phyloP scores from a whole-genome alignment of 1,140 invertebrate genomes.

The Chelonus insularis region DNA sequence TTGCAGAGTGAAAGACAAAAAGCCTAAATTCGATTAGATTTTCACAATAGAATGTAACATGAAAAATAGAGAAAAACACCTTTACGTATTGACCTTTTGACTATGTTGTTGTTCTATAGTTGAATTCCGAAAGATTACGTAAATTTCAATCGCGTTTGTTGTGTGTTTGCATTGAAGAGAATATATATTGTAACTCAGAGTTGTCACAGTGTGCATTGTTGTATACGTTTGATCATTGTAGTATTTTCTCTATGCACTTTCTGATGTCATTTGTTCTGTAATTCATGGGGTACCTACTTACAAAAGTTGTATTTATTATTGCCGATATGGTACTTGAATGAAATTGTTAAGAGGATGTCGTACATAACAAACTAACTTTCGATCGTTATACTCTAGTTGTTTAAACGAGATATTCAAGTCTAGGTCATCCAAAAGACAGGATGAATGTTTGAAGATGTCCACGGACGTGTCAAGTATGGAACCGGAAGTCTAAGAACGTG shows the following conservation, averaged over 20 bases:
- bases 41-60: not conserved
- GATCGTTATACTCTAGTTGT: slow-evolving; percentile 7
- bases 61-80: slow-evolving; percentile 1
- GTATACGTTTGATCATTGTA: not conserved
- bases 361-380: not conserved
- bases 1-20: too few relatives aligned
- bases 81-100: slow-evolving; percentile 26
- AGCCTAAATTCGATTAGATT: slow-evolving; percentile 14
- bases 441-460: slow-evolving; percentile 16
- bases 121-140: slow-evolving; percentile 29
- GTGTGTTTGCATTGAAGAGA: too few relatives aligned
- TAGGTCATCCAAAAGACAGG: slow-evolving; percentile 20
- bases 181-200: too few relatives aligned
- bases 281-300: too few relatives aligned
- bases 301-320: not conserved
- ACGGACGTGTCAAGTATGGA: slow-evolving; percentile 21
- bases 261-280: too few relatives aligned
- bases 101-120: slow-evolving; percentile 18
- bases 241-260: too few relatives aligned
- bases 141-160: slow-evolving; percentile 20
- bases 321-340: not conserved
- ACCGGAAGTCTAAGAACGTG: slow-evolving; percentile 17
- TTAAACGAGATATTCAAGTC: slow-evolving; percentile 6
- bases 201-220: too few relatives aligned
- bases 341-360: not conserved